Evolutionary conservation across 2,888 invertebrate species (phyloP), one percentile per base, ranked within the genome.

Genomic region (Mythimna impura): DNA sequence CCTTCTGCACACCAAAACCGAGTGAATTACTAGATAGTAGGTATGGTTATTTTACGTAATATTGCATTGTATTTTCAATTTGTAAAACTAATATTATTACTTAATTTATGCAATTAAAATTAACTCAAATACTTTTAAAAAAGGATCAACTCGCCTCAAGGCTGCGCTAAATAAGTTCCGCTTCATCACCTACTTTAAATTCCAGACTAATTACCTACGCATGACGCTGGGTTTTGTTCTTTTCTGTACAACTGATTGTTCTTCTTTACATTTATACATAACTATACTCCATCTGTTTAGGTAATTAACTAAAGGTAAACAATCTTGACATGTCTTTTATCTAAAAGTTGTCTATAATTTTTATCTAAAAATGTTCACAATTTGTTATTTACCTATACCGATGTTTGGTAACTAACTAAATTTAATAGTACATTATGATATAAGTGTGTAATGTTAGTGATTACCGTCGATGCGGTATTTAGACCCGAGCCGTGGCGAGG

Each of bases 191-290:
- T 52, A 3, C 34, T 34, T 65, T 36, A 2, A 22, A 65, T 65
- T 22, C 34, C 22, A 22, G 65, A 57, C 65, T 66, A 57, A 55
- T 66, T 64, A 52, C 50, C 7, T 50, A 20, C 36, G 20, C 20
- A 12, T 66, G 65, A 8, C 22, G 22, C 12, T 20, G 20, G 20
- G 58, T 57, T 57, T 55, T 66, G 36, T 36, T 66, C 9, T 36
- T 36, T 22, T 40, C 14, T 40, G 40, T 8, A 22, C 22, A 8
- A 61, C 22, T 36, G 40, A 22, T 61, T 40, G 22, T 8, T 61
- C 40, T 8, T 22, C n/a, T 34, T 22, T 20, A 10, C 8, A 55
- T 52, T 14, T 4, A 50, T 34, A 14, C 12, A 60, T n/a, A 60
- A 34, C 10, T 40, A n/a, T n/a, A n/a, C n/a, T n/a, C n/a, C n/a